Conservation (phyloP, 92 coral and sea anemone genomes). For the Blastomussa wellsi region DNA sequence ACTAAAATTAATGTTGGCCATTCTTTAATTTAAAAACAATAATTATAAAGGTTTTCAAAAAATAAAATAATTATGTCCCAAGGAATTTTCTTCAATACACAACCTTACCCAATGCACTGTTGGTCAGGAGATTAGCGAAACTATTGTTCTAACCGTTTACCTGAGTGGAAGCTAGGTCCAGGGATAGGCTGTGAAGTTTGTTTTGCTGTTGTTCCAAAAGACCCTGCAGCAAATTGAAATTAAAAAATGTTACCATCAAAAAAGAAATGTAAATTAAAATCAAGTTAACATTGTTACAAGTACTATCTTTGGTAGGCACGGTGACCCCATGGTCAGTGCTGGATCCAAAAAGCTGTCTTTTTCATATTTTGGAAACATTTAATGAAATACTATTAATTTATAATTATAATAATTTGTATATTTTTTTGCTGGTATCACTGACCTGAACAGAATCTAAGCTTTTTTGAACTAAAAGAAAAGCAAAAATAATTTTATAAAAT, state of each 20-base stretch:
- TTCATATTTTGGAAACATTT: not conserved
- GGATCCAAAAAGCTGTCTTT: not conserved
- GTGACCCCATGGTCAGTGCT: no score
- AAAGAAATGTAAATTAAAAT: not conserved
- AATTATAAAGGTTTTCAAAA: no score
- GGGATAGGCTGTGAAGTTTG: constrained; percentile 66
- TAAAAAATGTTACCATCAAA: not conserved
- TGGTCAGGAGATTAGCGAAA: no score
- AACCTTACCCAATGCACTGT: no score
- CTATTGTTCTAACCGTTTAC: no score
- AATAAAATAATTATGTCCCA: no score
- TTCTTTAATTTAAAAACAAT: no score
- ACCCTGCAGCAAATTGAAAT: constrained; percentile 3
- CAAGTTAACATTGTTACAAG: no score
- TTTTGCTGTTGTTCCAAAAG: constrained; percentile 61
- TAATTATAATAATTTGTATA: not conserved
- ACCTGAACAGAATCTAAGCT: constrained; percentile 75
- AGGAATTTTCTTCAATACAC: no score
- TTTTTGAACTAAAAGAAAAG: constrained; percentile 41
- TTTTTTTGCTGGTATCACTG: not conserved
- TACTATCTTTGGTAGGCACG: no score
- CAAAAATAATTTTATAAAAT: not conserved
- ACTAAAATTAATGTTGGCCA: no score
- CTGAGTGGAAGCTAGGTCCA: constrained; percentile 77
- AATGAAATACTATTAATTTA: not conserved